These are phyloP conservation scores for Spodoptera litura DNA, from an alignment of 1,140 invertebrate genomes.

Conservation along the genomic window DNA sequence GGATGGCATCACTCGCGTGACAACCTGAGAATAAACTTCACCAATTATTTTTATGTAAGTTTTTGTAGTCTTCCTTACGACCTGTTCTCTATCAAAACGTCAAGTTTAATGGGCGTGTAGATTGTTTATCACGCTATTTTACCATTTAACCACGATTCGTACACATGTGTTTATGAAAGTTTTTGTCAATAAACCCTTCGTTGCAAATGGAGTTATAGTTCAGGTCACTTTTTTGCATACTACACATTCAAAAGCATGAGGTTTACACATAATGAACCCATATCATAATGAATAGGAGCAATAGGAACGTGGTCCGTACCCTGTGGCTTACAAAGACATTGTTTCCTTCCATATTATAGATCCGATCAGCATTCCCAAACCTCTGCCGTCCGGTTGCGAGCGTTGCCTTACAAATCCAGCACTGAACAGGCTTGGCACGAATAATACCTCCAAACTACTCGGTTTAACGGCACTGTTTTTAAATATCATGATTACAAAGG, in stretches of 20 bases:
- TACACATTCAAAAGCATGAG: too few species aligned
- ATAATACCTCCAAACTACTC: neutral
- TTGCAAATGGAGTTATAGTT: neutral
- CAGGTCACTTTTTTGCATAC: neutral
- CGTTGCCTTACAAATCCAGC: constrained; percentile 1
- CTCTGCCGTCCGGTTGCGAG: constrained; percentile 12
- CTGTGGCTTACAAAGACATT: neutral
- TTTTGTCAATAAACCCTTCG: neutral
- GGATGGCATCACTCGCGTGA: constrained; percentile 35
- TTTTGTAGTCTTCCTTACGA: constrained; percentile 34
- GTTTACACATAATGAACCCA: too few species aligned
- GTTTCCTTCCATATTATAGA: neutral
- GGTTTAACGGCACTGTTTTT: neutral
- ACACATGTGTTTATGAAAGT: constrained; percentile 14
- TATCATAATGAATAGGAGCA: neutral
- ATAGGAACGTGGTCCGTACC: neutral
- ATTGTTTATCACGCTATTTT: constrained; percentile 37
- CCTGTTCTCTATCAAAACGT: constrained; percentile 28
- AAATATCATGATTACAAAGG: constrained; percentile 13
- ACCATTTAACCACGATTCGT: constrained; percentile 19
- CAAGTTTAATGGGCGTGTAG: constrained; percentile 25
- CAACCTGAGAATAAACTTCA: constrained; percentile 33
- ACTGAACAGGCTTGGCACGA: neutral
- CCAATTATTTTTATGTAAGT: constrained; percentile 41
- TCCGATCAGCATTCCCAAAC: constrained; percentile 12